Percentiles rank a stretch among this genome's conserved stretches.
Conservation (phyloP, 2,888 invertebrate species). For the Leptinotarsa juncta region DNA sequence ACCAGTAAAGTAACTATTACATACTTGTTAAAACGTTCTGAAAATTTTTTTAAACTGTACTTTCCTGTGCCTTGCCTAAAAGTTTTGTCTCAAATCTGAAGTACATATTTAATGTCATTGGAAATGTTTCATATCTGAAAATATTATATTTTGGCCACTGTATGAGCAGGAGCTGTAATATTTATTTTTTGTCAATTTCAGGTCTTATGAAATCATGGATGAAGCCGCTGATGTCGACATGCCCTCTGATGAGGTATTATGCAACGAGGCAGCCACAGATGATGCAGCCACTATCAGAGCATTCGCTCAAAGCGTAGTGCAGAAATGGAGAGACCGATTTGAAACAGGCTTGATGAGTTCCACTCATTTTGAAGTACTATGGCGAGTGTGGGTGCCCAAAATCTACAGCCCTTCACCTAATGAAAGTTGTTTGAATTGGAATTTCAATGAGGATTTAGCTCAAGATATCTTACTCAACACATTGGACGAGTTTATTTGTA, state of each 20-base stretch:
- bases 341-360: slow-evolving; percentile 36
- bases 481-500: slow-evolving; percentile 85
- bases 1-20: too few species aligned
- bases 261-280: slow-evolving; percentile 31
- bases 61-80: too few species aligned
- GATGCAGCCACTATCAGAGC: slow-evolving; percentile 37
- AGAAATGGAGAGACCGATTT: slow-evolving; percentile 38
- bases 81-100: too few species aligned
- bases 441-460: slow-evolving; percentile 79
- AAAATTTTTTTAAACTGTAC: too few species aligned
- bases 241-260: slow-evolving; percentile 29
- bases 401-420: slow-evolving; percentile 79
- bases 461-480: slow-evolving; percentile 78
- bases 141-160: too few species aligned
- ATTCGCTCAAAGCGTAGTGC: slow-evolving; percentile 37
- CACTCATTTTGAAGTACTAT: slow-evolving; percentile 77
- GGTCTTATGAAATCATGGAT: slow-evolving; percentile 49
- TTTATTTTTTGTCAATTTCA: slow-evolving; percentile 21
- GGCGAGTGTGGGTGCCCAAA: slow-evolving; percentile 79
- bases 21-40: too few species aligned
- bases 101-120: too few species aligned
- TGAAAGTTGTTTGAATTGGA: slow-evolving; percentile 78
- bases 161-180: too few species aligned
- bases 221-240: slow-evolving; percentile 41
- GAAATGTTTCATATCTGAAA: too few species aligned